These are phyloP conservation scores for Aldrovandia affinis DNA, from an alignment of 2,797 vertebrate species.

Conservation along the genomic window DNA sequence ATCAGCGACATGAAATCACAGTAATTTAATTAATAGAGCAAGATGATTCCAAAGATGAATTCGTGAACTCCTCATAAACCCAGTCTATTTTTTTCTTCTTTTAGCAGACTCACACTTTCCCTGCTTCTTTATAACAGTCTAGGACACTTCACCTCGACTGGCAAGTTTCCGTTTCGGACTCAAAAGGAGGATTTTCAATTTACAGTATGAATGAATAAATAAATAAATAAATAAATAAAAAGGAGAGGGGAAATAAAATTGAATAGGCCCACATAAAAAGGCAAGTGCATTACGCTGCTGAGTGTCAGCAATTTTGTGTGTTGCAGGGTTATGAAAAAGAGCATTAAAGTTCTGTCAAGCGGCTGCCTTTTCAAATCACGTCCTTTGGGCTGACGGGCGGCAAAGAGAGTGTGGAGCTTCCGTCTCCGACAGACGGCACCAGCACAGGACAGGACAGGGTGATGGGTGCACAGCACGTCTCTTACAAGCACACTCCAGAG, in stretches of 20 bases:
- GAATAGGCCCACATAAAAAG: not conserved
- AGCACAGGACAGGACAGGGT: not conserved
- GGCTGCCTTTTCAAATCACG: not conserved
- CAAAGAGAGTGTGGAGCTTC: not conserved
- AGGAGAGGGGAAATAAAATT: not conserved
- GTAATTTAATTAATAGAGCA: not conserved
- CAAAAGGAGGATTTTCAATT: not conserved
- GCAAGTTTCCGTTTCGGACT: not conserved
- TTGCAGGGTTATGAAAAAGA: not conserved
- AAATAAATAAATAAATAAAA: not conserved
- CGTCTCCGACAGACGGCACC: not conserved
- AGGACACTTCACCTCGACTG: not conserved
- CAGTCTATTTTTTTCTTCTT: not conserved
- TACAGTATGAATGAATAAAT: not conserved
- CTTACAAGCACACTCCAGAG: not conserved
- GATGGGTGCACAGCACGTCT: not conserved
- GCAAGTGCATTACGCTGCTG: not conserved
- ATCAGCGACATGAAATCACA: not conserved
- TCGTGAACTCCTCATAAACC: not conserved
- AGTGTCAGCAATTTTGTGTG: not conserved
- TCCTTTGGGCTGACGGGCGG: not conserved
- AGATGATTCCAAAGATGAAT: not conserved
- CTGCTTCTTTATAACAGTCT: not conserved
- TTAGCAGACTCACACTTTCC: not conserved
- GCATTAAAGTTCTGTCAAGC: conserved; percentile 1